Base-by-base conservation (phyloP, 2,797 vertebrate species). In the Linurgus olivaceus region DNA sequence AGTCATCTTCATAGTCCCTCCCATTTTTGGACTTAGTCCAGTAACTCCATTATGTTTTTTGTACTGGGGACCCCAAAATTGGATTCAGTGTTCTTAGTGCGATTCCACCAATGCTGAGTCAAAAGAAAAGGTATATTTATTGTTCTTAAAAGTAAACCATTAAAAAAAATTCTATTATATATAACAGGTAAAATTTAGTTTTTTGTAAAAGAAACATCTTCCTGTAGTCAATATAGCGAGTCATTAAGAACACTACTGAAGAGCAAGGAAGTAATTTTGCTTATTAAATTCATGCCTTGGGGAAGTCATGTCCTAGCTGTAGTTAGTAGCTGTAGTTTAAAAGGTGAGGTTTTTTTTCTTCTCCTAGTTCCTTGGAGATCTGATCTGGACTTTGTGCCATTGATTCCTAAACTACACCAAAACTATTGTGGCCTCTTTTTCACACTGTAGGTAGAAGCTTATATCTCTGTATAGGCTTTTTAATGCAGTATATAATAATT, bases 131-230 rank as follows among this genome's bases (percentile, higher is more conserved):
- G 6, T 29, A 1, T 74, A 21, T 62, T 72, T 54, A 14, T 65
- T 40, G 23, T 70, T 29, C 31, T 76, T 51, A 37, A 66, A 84
- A 45, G 13, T 37, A 54, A 71, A 42, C 1, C 0, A 33, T 35
- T 16, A 1, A 37, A 55, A 77, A 3, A 5, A 20, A 3, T 24
- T 52, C 4, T n/a, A 0, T 42, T 33, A 5, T 33, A 14, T 67
- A 1, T 47, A 55, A 55, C 4, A 78, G 42, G 10, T 29, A 85
- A 78, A 94, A 59, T 40, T 31, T 62, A 15, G 2, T 71, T 81
- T 72, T 4, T 72, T 84, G 14, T 15, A 10, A 48, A 33, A 58
- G 18, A 82, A 48, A 8, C 10, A 4, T 68, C 26, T 91, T 84
- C n/a, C 37, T 75, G 1, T 67, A 40, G 17, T 72, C 18, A 79